Base-by-base conservation (phyloP, 2,888 invertebrate genomes). In the Noctua fimbriata region DNA sequence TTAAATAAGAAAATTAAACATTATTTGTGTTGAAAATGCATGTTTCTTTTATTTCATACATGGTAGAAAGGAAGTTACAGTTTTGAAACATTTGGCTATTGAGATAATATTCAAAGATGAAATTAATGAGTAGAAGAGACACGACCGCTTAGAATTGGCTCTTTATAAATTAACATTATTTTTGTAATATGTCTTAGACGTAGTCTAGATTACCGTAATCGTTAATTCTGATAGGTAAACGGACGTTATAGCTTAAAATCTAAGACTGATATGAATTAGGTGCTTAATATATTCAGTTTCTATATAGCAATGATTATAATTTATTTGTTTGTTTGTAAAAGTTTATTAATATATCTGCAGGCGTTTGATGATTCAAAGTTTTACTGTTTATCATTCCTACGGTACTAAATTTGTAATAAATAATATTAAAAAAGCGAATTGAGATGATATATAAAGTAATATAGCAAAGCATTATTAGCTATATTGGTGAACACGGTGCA, bases 241-340 rank as follows among this genome's bases (percentile, higher is more conserved):
- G 44, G 78, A 89, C 79, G 60, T 78, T 80, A 73, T 88, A 90
- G 86, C 87, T 89, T 90, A 90, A 90, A 90, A 89, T 92, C 90
- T 89, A 94, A 94, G 94, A 94, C 93, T 94, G 94, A 94, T 92
- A 87, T 88, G 87, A 92, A 86, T 91, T 92, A 92, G 94, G 94
- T 93, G 94, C 92, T 94, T 92, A 89, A 87, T 83, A 81, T 86
- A 82, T 87, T 88, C 86, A 85, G 84, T 89, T 85, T 85, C 75
- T 74, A 55, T 69, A 69, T 32, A 78, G 70, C 73, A 70, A 49
- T 76, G 24, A 67, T 69, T 70, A 73, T 89, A 78, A 77, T 79
- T 86, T 83, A 72, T 81, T 78, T 81, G 69, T 82, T 82, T 78
- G 69, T 73, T 78, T 84, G 79, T 85, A 80, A 77, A 79, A 77